Base-by-base conservation (phyloP, 2,888 invertebrate species). In the Escarpia spicata region DNA sequence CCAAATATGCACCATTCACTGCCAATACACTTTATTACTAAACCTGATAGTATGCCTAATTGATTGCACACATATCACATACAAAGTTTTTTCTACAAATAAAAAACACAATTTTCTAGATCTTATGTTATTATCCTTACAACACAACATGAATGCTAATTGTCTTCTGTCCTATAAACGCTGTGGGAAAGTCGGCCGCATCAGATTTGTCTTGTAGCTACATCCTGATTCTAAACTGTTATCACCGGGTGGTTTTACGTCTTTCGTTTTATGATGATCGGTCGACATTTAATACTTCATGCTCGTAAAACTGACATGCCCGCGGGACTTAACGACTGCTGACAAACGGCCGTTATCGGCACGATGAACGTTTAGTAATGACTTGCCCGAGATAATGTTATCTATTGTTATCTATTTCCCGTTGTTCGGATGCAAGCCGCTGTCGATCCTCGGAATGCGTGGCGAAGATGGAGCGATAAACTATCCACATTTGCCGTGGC, bases 261-360 rank as follows among this genome's bases (percentile, higher is more conserved):
- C 19, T 75, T 75, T 75, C 75, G 75, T 75, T 75, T 75, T 75
- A 75, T 75, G 75, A 75, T 75, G 75, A 75, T 75, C 75, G 75
- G 75, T 75, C 4, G 75, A 75, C 75, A 75, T 75, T 75, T 75
- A 75, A 75, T 75, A 75, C 75, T 19, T 15, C n/a, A 26, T 26
- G 75, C 75, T 75, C 75, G 75, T 75, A 75, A 75, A 75, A 75
- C 26, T 75, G 75, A 26, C 75, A 75, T 75, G 75, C 26, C 75
- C 75, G 26, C 26, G 6, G 75, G 75, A 26, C n/a, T 75, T 26
- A 75, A 75, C 75, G 75, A 75, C 75, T 6, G n/a, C 75, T 75
- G 75, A 75, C 75, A 75, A 75, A 75, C 75, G 75, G 75, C 75
- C 26, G 75, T 75, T 75, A 75, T 75, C 75, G 4, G 75, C 19